Evolutionary conservation across 1,140 invertebrate species (phyloP).

Genomic region (Ips typographus): DNA sequence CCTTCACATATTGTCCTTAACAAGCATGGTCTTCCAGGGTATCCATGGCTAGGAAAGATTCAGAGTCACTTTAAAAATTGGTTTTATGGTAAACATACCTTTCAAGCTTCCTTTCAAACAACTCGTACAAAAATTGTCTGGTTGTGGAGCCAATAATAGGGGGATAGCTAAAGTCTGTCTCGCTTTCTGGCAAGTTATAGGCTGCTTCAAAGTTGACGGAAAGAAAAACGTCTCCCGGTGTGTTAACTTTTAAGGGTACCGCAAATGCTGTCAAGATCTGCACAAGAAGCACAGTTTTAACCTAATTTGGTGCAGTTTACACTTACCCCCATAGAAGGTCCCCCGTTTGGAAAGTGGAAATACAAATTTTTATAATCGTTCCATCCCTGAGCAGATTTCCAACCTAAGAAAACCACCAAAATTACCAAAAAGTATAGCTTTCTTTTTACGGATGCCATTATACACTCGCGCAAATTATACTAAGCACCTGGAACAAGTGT

Average conservation of each 20-base stretch:
- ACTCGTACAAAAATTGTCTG: constrained; percentile 39
- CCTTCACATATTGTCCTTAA: constrained; percentile 56
- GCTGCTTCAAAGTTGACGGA: constrained; percentile 77
- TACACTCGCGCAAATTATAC: too few species aligned
- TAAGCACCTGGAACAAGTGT: too few species aligned
- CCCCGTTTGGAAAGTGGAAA: constrained; percentile 31
- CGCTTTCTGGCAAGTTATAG: constrained; percentile 55
- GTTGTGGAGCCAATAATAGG: constrained; percentile 35
- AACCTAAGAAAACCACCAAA: too few species aligned
- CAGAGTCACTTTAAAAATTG: constrained; percentile 7
- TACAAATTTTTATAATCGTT: constrained; percentile 13
- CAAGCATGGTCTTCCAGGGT: constrained; percentile 55
- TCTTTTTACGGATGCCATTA: too few species aligned
- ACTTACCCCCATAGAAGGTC: constrained; percentile 33
- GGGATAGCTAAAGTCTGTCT: constrained; percentile 41
- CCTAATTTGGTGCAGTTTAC: not conserved
- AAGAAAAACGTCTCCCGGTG: constrained; percentile 67
- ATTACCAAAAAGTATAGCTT: too few species aligned
- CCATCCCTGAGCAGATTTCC: too few species aligned
- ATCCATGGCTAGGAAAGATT: constrained; percentile 48
- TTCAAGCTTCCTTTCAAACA: constrained; percentile 43
- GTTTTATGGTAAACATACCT: constrained; percentile 37
- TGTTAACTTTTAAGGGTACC: constrained; percentile 68
- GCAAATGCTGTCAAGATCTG: constrained; percentile 69
- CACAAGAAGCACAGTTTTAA: constrained; percentile 3